These are phyloP conservation scores for Tenthredo distinguenda DNA, from an alignment of 2,888 invertebrate species.

Conservation along the genomic window DNA sequence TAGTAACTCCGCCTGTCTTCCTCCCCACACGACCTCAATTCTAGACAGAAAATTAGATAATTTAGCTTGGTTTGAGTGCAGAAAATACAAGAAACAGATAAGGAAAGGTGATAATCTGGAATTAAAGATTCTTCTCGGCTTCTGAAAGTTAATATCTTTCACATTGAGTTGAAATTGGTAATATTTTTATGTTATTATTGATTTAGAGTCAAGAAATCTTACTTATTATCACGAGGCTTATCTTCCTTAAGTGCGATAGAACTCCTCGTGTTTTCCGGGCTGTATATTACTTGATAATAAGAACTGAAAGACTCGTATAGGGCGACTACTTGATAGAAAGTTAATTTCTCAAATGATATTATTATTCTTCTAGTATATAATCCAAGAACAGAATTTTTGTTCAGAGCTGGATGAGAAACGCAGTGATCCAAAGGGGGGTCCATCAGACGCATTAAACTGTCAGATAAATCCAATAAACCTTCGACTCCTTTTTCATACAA, in stretches of 20 bases:
- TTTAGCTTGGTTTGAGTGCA: background rate
- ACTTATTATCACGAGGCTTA: background rate
- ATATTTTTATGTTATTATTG: background rate
- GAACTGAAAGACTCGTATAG: slow-evolving; percentile 85
- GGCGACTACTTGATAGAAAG: slow-evolving; percentile 90
- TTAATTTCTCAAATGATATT: slow-evolving; percentile 89
- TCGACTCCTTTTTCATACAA: slow-evolving; percentile 82
- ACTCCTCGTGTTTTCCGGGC: background rate
- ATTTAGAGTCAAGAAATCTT: background rate
- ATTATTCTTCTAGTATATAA: slow-evolving; percentile 90
- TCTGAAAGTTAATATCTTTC: background rate
- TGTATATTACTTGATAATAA: background rate
- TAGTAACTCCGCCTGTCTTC: slow-evolving; percentile 93
- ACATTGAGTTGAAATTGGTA: background rate
- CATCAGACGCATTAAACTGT: slow-evolving; percentile 84
- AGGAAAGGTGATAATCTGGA: background rate
- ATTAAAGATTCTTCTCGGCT: background rate
- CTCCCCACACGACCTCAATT: slow-evolving; percentile 87
- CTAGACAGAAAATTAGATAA: slow-evolving; percentile 66
- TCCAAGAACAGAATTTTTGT: slow-evolving; percentile 81
- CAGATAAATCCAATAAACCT: slow-evolving; percentile 82
- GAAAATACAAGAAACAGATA: background rate
- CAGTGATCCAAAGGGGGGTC: slow-evolving; percentile 76
- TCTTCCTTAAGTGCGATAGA: background rate
- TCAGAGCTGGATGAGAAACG: slow-evolving; percentile 66